These are phyloP conservation scores for Saccopteryx leptura DNA, from an alignment of 2,113 vertebrate species.

Conservation along the genomic window DNA sequence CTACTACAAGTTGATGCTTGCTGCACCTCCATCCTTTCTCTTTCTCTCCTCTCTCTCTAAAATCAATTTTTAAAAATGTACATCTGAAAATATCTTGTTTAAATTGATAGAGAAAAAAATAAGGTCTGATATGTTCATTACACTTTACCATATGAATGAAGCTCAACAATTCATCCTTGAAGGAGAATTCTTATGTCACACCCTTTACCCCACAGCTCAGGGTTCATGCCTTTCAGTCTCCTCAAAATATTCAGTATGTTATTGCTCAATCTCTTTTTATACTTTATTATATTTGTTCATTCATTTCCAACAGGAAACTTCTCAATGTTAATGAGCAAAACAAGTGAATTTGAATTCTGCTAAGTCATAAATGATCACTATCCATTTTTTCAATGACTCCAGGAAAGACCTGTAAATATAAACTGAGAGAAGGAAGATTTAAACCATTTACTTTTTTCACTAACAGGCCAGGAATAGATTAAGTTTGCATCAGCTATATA, in stretches of 20 bases:
- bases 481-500: not conserved
- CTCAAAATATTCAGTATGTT: not conserved
- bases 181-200: not conserved
- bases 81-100: not conserved
- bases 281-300: not conserved
- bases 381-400: not conserved
- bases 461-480: not conserved
- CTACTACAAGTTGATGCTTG: no score
- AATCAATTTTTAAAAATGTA: not conserved
- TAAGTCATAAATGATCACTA: not conserved
- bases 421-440: not conserved
- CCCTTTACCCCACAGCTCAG: accelerated
- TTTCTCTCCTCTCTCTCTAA: no score
- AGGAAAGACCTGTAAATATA: not conserved
- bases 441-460: not conserved
- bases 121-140: not conserved
- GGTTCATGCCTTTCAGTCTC: not conserved
- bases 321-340: not conserved
- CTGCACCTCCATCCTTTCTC: no score
- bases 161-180: not conserved
- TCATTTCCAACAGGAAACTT: not conserved
- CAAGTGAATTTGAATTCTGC: not conserved
- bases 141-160: not conserved
- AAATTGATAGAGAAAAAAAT: not conserved
- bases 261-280: not conserved